Conservation (phyloP, 2,797 vertebrate species). For the Clarias platycephalus region DNA sequence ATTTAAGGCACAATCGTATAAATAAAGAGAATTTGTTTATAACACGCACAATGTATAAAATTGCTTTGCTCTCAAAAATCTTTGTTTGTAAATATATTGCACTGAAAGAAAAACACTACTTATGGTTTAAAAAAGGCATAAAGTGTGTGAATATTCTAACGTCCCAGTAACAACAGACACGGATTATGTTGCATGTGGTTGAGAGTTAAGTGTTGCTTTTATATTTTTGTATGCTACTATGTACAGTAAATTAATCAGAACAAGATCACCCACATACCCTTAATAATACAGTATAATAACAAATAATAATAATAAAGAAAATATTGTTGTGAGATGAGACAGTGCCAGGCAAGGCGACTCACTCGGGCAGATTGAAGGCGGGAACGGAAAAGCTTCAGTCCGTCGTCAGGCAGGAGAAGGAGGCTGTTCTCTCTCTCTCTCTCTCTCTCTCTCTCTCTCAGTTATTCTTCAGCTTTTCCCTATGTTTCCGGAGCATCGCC, state of each 20-base stretch:
- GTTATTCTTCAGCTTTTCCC: conserved; percentile 26
- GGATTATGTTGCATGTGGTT: background rate
- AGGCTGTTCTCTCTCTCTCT: conserved; percentile 10
- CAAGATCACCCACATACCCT: background rate
- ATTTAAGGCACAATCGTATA: background rate
- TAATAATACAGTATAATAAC: background rate
- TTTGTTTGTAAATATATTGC: background rate
- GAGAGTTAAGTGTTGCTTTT: background rate
- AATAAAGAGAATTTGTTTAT: background rate
- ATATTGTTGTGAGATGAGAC: background rate
- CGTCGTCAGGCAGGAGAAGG: conserved; percentile 18
- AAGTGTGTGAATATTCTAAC: background rate
- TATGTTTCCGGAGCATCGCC: conserved; percentile 25
- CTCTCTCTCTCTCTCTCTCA: conserved; percentile 12
- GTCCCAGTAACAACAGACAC: background rate
- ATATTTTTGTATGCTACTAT: background rate
- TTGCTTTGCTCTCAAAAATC: background rate
- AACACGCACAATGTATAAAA: background rate
- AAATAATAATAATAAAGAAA: background rate
- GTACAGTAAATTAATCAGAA: background rate
- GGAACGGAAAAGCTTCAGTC: conserved; percentile 23
- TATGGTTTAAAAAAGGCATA: background rate
- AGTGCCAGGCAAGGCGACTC: conserved; percentile 4
- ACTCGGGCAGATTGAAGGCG: conserved; percentile 15
- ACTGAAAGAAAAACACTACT: background rate